phyloP scores from a whole-genome alignment of 2,797 vertebrate genomes.

The Protonibea diacanthus region DNA sequence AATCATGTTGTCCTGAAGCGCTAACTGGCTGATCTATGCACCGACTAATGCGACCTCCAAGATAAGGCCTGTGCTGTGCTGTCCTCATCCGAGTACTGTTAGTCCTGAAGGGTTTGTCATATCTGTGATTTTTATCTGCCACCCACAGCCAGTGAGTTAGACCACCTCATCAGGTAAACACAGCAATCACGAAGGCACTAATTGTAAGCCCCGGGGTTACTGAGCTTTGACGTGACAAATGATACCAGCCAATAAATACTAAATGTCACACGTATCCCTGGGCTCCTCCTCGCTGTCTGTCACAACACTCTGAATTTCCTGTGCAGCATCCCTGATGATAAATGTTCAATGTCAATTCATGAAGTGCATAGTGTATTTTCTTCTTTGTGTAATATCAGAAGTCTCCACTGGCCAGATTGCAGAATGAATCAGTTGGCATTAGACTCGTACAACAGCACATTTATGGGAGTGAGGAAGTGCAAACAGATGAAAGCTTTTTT shows the following conservation, averaged over 20 bases:
- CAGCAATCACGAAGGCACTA: slow-evolving; percentile 19
- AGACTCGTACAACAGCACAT: slow-evolving; percentile 83
- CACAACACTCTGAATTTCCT: slow-evolving; percentile 22
- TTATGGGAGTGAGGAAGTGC: slow-evolving; percentile 78
- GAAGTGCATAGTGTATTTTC: slow-evolving; percentile 76
- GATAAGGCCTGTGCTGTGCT: slow-evolving; percentile 5
- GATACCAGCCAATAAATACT: slow-evolving; percentile 38
- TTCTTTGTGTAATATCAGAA: slow-evolving; percentile 54
- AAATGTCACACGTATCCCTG: background rate
- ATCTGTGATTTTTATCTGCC: slow-evolving; percentile 56
- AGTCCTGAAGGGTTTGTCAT: slow-evolving; percentile 47
- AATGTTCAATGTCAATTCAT: slow-evolving; percentile 55
- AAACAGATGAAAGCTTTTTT: slow-evolving; percentile 89
- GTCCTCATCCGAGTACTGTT: slow-evolving; percentile 38
- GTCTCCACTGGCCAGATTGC: slow-evolving; percentile 80
- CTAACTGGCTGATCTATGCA: slow-evolving; percentile 71
- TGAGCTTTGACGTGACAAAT: slow-evolving; percentile 40
- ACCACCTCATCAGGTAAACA: slow-evolving; percentile 35
- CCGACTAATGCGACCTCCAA: slow-evolving; percentile 45
- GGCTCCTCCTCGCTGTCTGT: slow-evolving; percentile 22
- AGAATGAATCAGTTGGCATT: slow-evolving; percentile 85
- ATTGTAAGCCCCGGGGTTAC: slow-evolving; percentile 43
- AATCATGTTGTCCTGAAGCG: slow-evolving; percentile 27
- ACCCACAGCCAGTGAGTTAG: slow-evolving; percentile 32
- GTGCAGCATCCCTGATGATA: slow-evolving; percentile 15